Base-by-base conservation (phyloP, 2,113 vertebrate genomes). In the Nycticryphes semicollaris region DNA sequence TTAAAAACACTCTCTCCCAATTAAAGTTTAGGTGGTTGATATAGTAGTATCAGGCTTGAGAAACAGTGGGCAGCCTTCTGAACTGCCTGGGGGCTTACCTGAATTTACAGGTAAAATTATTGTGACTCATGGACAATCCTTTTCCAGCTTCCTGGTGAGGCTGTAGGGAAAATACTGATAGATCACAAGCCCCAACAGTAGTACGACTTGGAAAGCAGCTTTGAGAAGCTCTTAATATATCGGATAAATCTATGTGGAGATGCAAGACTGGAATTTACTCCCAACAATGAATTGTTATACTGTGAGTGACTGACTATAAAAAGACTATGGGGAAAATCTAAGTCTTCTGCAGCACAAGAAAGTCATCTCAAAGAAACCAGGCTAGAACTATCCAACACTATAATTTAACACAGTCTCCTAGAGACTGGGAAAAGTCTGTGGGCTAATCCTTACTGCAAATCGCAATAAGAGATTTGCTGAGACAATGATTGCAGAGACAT, bases 81-180 rank as follows among this genome's bases (percentile, higher is more conserved):
- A 72, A 66, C 78, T 80, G 63, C 51, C 69, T 56, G 16, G 33
- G n/a, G 43, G n/a, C 64, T 85, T 87, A 62, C 54, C 47, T 74
- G 63, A 92, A 90, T 67, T 86, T 75, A 79, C 57, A 81, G 63
- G 35, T 90, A 83, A 94, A 85, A 63, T 83, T 93, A 53, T 43
- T 3, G 1, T 92, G 59, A 83, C 39, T 90, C 73, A 27, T 60
- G 64, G 69, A 31, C 76, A 50, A 23, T 78, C 37, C 33, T 77
- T 30, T 69, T 79, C 56, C 64, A n/a, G 28, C 51, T 93, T 88
- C 39, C 64, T 81, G 23, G 39, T 90, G 63, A 94, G 31, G 28
- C 25, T 83, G 41, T 60, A 64, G 67, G 74, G 82, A 67, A 92
- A 92, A 54, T 73, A 53, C 45, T 80, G 75, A n/a, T 66, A 23